Evolutionary conservation across 2,888 invertebrate genomes (phyloP).

Genomic region (Uropetala carovei): DNA sequence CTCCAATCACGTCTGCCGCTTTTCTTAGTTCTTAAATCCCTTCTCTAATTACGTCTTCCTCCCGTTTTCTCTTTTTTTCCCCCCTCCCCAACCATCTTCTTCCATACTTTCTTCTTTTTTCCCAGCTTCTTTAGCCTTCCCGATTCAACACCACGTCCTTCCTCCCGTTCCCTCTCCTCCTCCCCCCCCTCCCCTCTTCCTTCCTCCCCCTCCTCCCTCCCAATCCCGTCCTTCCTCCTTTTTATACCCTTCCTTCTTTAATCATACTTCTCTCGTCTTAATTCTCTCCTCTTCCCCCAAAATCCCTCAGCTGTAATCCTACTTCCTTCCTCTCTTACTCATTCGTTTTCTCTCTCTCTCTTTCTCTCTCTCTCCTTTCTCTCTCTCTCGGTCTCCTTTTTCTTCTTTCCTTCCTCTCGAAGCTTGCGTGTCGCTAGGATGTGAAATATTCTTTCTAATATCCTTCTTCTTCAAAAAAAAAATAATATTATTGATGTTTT

Average conservation of each 20-base stretch:
- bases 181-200: not conserved
- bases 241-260: not conserved
- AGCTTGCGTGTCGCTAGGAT: too few relatives aligned
- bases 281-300: not conserved
- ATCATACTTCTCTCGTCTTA: not conserved
- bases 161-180: not conserved
- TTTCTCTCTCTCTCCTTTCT: too few relatives aligned
- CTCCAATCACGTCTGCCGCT: not conserved
- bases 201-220: not conserved
- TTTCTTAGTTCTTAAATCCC: slow-evolving; percentile 20
- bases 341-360: not conserved
- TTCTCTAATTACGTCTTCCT: not conserved
- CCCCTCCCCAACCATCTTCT: not conserved
- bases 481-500: too few relatives aligned
- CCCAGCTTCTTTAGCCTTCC: not conserved
- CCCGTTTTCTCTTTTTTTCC: not conserved
- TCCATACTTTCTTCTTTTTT: not conserved
- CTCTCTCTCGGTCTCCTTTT: not conserved
- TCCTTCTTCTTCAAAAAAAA: too few relatives aligned
- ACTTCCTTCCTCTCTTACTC: not conserved
- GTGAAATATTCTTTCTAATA: too few relatives aligned
- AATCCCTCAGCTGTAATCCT: not conserved
- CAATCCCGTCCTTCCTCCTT: not conserved
- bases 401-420: too few relatives aligned
- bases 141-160: too few relatives aligned